Evolutionary conservation across 1,140 invertebrate genomes (phyloP).

Genomic region (Amyelois transitella): DNA sequence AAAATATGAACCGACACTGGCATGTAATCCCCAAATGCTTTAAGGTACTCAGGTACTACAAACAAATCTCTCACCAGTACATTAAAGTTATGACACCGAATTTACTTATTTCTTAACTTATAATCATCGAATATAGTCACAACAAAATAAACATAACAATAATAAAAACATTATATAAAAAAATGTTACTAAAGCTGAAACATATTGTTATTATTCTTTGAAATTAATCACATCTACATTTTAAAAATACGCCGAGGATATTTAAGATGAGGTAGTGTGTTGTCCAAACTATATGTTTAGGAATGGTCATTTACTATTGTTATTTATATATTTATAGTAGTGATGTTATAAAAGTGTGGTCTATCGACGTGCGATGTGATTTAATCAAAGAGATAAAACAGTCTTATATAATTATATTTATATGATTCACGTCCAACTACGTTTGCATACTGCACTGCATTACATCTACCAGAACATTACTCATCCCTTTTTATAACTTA

Average conservation of each 20-base stretch:
- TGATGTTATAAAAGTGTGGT: background rate
- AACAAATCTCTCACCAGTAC: background rate
- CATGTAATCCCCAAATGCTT: background rate
- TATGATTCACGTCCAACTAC: background rate
- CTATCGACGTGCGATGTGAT: conserved; percentile 1
- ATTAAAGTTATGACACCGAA: conserved; percentile 4
- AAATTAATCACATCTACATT: conserved; percentile 4
- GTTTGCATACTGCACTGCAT: background rate
- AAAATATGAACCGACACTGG: background rate
- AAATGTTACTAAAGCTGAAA: background rate
- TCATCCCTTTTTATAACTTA: background rate
- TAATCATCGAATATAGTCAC: conserved; percentile 3
- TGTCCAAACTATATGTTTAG: background rate
- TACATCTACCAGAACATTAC: background rate
- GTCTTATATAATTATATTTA: conserved; percentile 5
- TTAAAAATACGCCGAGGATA: background rate
- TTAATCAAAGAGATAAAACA: conserved; percentile 3
- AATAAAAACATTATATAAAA: background rate
- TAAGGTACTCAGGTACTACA: conserved; percentile 4
- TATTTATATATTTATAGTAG: background rate
- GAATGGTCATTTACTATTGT: background rate
- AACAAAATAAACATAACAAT: conserved; percentile 6
- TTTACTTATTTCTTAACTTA: conserved; percentile 2
- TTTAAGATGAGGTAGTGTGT: conserved; percentile 5
- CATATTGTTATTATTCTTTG: background rate